These are phyloP conservation scores for Latheticus oryzae DNA, from an alignment of 2,888 invertebrate species.

Conservation along the genomic window DNA sequence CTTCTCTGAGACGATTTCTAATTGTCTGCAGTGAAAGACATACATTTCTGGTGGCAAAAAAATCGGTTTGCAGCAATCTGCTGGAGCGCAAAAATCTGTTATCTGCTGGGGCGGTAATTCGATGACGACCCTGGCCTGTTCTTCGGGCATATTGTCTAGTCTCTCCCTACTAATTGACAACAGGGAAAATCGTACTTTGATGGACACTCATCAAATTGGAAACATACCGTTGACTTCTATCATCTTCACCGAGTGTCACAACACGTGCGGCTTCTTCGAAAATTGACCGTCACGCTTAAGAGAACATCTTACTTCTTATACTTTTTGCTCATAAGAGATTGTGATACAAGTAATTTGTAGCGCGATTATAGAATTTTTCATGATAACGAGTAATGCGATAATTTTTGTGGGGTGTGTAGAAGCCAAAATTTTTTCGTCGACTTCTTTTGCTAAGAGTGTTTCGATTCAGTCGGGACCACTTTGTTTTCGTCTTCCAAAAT, in stretches of 20 bases:
- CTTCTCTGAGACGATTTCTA: background rate
- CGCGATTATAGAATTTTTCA: background rate
- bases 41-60: background rate
- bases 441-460: too few relatives aligned
- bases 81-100: background rate
- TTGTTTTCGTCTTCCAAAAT: too few relatives aligned
- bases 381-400: slow-evolving; percentile 1
- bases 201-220: background rate
- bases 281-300: background rate
- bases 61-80: background rate
- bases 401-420: slow-evolving; percentile 12
- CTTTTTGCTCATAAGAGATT: background rate
- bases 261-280: background rate
- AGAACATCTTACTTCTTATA: background rate
- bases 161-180: background rate
- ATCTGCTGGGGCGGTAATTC: background rate
- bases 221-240: background rate
- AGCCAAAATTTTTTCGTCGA: too few relatives aligned
- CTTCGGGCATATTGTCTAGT: background rate
- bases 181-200: background rate
- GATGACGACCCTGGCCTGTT: background rate
- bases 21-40: background rate
- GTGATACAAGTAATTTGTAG: background rate
- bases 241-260: background rate
- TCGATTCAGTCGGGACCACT: too few relatives aligned